Evolutionary conservation across 2,113 vertebrate genomes (phyloP).

Genomic region (Actinemys pallida): DNA sequence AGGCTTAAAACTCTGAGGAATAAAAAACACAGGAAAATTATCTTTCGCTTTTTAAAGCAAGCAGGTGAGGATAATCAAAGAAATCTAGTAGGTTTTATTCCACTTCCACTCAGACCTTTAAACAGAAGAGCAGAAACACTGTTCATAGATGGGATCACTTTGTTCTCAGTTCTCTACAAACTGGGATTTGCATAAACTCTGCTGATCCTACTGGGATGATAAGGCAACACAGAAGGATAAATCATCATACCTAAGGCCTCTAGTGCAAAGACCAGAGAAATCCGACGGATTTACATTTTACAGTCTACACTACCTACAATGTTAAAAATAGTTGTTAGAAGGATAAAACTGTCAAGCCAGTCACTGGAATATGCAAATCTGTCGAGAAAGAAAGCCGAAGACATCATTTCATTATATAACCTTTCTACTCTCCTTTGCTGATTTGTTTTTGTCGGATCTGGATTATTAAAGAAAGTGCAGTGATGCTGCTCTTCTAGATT

Average conservation of each 20-base stretch:
- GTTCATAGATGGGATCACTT: constrained; percentile 8
- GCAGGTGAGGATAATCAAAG: neutral
- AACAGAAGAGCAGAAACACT: neutral
- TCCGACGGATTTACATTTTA: constrained; percentile 16
- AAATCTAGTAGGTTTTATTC: constrained; percentile 6
- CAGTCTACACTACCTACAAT: neutral
- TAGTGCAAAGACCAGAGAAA: constrained; percentile 18
- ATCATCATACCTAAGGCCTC: neutral
- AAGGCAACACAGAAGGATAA: constrained; percentile 39
- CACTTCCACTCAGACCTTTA: neutral
- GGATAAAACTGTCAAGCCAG: constrained; percentile 20
- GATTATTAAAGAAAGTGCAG: constrained; percentile 9
- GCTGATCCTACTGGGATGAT: constrained; percentile 37
- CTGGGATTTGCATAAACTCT: constrained; percentile 34
- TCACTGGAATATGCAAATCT: constrained; percentile 18
- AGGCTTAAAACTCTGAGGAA: neutral
- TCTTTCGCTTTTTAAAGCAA: constrained; percentile 24
- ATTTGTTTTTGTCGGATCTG: constrained; percentile 12
- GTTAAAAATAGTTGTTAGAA: neutral
- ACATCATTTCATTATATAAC: neutral
- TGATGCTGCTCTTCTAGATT: neutral
- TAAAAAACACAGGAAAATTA: neutral
- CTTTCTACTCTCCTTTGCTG: neutral
- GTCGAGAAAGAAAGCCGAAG: neutral
- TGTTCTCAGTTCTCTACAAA: neutral